phyloP scores from a whole-genome alignment of 2,797 vertebrate genomes.

The Oryzias dopingdopingensis region DNA sequence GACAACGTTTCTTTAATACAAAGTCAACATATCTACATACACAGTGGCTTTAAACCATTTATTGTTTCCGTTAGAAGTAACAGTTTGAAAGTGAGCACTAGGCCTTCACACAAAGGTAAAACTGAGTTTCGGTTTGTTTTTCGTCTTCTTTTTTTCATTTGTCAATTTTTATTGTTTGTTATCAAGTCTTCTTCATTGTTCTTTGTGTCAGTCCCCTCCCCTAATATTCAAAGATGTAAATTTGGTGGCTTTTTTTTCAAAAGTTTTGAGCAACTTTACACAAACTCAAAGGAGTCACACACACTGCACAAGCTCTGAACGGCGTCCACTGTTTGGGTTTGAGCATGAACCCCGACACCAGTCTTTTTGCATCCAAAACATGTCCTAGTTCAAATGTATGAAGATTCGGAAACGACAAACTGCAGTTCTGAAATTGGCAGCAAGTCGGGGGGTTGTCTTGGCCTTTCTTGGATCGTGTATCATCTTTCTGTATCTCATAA shows the following conservation, averaged over 20 bases:
- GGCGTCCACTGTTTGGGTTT: slow-evolving; percentile 55
- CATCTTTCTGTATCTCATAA: slow-evolving; percentile 63
- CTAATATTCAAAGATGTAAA: slow-evolving; percentile 57
- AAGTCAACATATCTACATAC: slow-evolving; percentile 99
- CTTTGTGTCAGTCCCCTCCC: slow-evolving; percentile 40
- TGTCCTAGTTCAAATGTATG: slow-evolving; percentile 59
- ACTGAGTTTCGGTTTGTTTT: slow-evolving; percentile 59
- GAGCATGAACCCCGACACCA: slow-evolving; percentile 43
- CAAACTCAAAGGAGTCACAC: slow-evolving; percentile 75
- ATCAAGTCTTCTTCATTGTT: slow-evolving; percentile 10
- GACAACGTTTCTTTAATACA: slow-evolving; percentile 99
- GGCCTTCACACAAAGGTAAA: slow-evolving; percentile 89
- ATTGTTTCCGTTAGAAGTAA: slow-evolving; percentile 90
- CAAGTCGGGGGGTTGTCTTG: slow-evolving; percentile 62
- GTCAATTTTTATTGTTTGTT: slow-evolving; percentile 54
- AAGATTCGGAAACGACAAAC: slow-evolving; percentile 58
- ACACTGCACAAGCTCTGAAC: slow-evolving; percentile 73
- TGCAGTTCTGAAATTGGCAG: slow-evolving; percentile 67
- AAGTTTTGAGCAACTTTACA: slow-evolving; percentile 78
- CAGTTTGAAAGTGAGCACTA: slow-evolving; percentile 90
- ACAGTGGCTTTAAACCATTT: slow-evolving; percentile 93
- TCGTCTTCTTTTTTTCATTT: slow-evolving; percentile 40
- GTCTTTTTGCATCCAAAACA: slow-evolving; percentile 42
- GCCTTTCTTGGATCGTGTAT: slow-evolving; percentile 42
- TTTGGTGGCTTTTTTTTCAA: slow-evolving; percentile 67